These are phyloP conservation scores for Gastrophysa polygoni DNA, from an alignment of 2,888 invertebrate genomes.

Conservation along the genomic window DNA sequence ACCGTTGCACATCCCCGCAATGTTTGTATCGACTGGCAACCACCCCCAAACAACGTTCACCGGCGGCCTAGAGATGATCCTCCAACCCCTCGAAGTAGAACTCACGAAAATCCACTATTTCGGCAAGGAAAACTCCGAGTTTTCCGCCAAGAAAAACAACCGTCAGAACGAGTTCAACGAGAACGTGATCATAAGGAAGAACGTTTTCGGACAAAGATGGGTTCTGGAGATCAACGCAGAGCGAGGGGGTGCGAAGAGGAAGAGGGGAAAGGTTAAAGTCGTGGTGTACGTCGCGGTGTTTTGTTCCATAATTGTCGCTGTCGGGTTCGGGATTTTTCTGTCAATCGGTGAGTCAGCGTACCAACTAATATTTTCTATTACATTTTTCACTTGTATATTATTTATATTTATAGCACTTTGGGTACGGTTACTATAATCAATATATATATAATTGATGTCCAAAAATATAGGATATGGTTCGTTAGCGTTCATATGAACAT, in stretches of 20 bases:
- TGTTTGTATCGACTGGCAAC: slow-evolving; percentile 21
- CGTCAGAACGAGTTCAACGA: slow-evolving; percentile 44
- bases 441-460: too few species aligned
- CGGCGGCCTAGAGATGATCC: slow-evolving; percentile 35
- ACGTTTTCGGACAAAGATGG: slow-evolving; percentile 55
- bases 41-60: too few species aligned
- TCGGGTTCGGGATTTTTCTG: slow-evolving; percentile 49
- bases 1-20: slow-evolving; percentile 11
- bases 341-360: slow-evolving; percentile 45
- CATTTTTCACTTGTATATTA: too few species aligned
- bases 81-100: slow-evolving; percentile 47
- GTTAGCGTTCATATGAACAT: too few species aligned
- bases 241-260: slow-evolving; percentile 32
- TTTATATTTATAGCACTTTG: too few species aligned
- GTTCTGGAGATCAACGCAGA: slow-evolving; percentile 55
- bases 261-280: slow-evolving; percentile 32
- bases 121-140: slow-evolving; percentile 40
- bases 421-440: too few species aligned
- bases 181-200: slow-evolving; percentile 51
- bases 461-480: too few species aligned
- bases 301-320: slow-evolving; percentile 46
- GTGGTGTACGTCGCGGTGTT: slow-evolving; percentile 48
- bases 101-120: slow-evolving; percentile 55
- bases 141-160: slow-evolving; percentile 46
- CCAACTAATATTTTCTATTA: neutral